Evolutionary conservation across 1,140 invertebrate species (phyloP).

Genomic region (Mya arenaria): DNA sequence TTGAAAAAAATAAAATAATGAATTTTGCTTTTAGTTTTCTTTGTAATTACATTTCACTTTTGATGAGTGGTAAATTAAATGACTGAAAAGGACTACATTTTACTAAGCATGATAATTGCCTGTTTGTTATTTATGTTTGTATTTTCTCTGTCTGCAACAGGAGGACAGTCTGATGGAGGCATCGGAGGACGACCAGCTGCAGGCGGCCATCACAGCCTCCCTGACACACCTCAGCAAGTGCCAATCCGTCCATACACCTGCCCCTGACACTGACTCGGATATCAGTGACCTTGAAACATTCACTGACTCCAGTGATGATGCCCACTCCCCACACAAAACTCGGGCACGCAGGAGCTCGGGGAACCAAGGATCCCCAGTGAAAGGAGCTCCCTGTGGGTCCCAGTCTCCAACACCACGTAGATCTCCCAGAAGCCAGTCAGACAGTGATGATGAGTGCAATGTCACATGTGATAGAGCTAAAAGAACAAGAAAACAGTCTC

Average conservation of each 20-base stretch:
- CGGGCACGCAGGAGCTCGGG: not conserved
- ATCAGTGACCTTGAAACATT: slow-evolving; percentile 79
- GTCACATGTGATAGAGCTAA: not conserved
- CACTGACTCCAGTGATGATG: slow-evolving; percentile 72
- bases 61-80: too few species aligned
- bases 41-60: too few species aligned
- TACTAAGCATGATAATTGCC: too few species aligned
- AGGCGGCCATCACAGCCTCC: slow-evolving; percentile 82
- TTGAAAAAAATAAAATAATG: too few species aligned
- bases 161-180: slow-evolving; percentile 80
- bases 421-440: slow-evolving; percentile 8
- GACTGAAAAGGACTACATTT: too few species aligned
- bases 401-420: slow-evolving; percentile 4
- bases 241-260: not conserved
- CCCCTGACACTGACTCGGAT: slow-evolving; percentile 60
- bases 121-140: too few species aligned
- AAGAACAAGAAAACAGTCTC: slow-evolving; percentile 20
- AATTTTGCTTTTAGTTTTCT: too few species aligned
- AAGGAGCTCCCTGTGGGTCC: not conserved
- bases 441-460: not conserved
- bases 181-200: slow-evolving; percentile 82
- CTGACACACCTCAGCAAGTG: slow-evolving; percentile 61
- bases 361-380: not conserved
- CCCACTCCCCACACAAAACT: not conserved
- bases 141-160: slow-evolving; percentile 54